Percentiles rank a stretch among this genome's conserved stretches.
Evolutionary conservation across 2,113 vertebrate species (phyloP).

Genomic region (Casuarius casuarius): DNA sequence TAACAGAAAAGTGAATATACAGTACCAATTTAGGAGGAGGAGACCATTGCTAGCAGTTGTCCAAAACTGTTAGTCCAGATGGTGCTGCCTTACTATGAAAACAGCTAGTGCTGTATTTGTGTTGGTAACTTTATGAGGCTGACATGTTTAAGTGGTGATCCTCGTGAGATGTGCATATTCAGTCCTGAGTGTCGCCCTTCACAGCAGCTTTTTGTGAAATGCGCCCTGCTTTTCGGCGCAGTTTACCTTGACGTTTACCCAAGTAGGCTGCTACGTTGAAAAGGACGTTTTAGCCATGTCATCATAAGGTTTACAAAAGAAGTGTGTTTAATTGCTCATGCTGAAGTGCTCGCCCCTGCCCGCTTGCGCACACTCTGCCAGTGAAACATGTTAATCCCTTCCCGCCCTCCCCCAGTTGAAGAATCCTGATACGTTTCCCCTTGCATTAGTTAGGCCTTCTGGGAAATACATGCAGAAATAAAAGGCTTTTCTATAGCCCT

Average conservation of each 20-base stretch:
- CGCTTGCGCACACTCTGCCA: background rate
- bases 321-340: slow-evolving; percentile 9
- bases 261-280: background rate
- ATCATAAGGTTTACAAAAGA: slow-evolving; percentile 14
- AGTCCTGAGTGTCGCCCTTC: background rate
- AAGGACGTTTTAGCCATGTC: slow-evolving; percentile 34
- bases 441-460: slow-evolving; percentile 60
- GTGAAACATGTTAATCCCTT: slow-evolving; percentile 39
- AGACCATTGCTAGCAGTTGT: background rate
- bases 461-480: slow-evolving; percentile 69
- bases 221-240: background rate
- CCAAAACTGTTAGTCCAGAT: background rate
- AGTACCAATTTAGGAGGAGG: background rate
- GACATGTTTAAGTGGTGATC: background rate
- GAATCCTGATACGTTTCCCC: slow-evolving; percentile 45
- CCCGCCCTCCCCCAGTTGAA: slow-evolving; percentile 23
- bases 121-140: background rate
- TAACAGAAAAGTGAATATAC: background rate
- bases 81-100: background rate
- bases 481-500: slow-evolving; percentile 60
- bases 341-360: background rate
- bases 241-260: slow-evolving; percentile 4
- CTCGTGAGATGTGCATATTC: background rate
- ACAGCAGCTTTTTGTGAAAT: background rate
- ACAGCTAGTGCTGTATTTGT: background rate